phyloP scores from a whole-genome alignment of 2,797 vertebrate genomes.

The Bovichtus diacanthus region DNA sequence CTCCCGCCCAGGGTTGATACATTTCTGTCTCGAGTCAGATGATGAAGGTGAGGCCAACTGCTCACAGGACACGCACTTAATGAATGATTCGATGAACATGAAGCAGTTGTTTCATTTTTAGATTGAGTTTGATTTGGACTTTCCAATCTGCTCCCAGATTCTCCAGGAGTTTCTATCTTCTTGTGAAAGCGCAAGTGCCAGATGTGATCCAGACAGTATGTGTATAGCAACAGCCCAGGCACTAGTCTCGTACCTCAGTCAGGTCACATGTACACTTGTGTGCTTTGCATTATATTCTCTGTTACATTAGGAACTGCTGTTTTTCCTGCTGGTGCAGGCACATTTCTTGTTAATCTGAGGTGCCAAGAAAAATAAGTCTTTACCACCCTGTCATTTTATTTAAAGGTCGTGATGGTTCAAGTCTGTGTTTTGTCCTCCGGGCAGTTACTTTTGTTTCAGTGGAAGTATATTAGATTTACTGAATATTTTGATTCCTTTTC shows the following conservation, averaged over 20 bases:
- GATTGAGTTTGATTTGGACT: background rate
- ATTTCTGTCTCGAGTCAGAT: conserved; percentile 2
- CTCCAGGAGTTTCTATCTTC: conserved; percentile 3
- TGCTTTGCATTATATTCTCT: conserved; percentile 1
- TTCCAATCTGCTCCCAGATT: background rate
- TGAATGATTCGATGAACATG: background rate
- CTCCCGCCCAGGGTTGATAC: conserved; percentile 7
- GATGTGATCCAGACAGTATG: background rate
- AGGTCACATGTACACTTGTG: background rate
- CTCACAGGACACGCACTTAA: background rate
- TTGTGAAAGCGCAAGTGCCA: conserved; percentile 11
- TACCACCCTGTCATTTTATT: conserved; percentile 11
- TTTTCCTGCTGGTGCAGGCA: background rate
- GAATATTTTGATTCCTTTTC: conserved; percentile 48
- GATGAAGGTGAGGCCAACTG: conserved; percentile 5
- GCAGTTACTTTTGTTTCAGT: conserved; percentile 8
- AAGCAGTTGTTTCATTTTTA: background rate
- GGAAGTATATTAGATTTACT: conserved; percentile 4
- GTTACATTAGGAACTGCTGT: background rate
- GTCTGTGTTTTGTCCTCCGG: conserved; percentile 10
- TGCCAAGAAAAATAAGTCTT: conserved; percentile 15
- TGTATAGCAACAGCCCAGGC: background rate
- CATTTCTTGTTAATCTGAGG: conserved; percentile 23
- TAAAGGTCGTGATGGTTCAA: background rate
- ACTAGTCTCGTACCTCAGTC: background rate